These are phyloP conservation scores for fruit fly (Drosophila melanogaster) DNA, from an alignment of 1,140 invertebrate species.

Conservation along the genomic window DNA sequence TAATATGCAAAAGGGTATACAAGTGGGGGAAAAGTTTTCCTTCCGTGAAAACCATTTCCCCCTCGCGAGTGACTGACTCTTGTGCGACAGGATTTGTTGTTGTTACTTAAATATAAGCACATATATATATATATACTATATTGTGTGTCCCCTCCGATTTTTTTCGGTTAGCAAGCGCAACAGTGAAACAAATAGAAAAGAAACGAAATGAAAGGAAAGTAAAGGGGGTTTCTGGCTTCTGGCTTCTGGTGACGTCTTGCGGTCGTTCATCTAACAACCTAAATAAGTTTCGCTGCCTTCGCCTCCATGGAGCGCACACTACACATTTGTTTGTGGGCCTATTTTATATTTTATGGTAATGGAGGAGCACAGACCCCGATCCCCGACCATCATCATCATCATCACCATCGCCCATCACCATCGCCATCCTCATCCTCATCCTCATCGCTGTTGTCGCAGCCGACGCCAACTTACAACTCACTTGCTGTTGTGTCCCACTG, in stretches of 20 bases:
- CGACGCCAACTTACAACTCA: slow-evolving; percentile 21
- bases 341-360: slow-evolving; percentile 51
- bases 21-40: slow-evolving; percentile 16
- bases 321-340: slow-evolving; percentile 39
- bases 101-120: slow-evolving; percentile 9
- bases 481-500: slow-evolving; percentile 35
- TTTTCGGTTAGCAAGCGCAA: slow-evolving; percentile 44
- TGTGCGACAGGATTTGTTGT: slow-evolving; percentile 43
- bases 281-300: slow-evolving; percentile 70
- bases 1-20: neutral
- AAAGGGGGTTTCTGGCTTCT: slow-evolving; percentile 9
- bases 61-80: slow-evolving; percentile 25
- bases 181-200: slow-evolving; percentile 3
- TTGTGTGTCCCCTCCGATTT: slow-evolving; percentile 26
- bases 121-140: slow-evolving; percentile 14
- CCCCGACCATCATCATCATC: slow-evolving; percentile 19
- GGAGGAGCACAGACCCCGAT: slow-evolving; percentile 48
- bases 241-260: slow-evolving; percentile 40
- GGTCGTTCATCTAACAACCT: slow-evolving; percentile 75
- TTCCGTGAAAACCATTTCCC: slow-evolving; percentile 5
- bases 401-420: slow-evolving; percentile 6
- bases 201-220: neutral
- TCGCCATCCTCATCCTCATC: neutral
- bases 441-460: slow-evolving; percentile 6
- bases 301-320: slow-evolving; percentile 20